These are phyloP conservation scores for Linhomoeus sp. DNA, from an alignment of 2,888 invertebrate genomes.

Conservation along the genomic window DNA sequence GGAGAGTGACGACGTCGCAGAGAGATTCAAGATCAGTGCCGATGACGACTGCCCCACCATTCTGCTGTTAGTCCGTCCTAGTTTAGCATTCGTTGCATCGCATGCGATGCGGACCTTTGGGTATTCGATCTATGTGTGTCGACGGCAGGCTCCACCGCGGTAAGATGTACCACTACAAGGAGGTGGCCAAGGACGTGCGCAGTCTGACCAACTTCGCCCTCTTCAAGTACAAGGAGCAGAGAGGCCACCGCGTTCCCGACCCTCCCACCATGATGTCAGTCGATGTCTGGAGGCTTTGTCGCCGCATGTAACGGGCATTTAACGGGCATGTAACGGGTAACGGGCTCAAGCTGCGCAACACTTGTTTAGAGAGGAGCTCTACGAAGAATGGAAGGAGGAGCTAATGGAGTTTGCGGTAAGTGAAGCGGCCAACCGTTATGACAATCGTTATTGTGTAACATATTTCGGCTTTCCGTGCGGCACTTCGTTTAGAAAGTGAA, in stretches of 20 bases:
- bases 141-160: constrained; percentile 25
- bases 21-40: constrained; percentile 23
- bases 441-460: no score
- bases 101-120: no score
- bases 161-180: constrained; percentile 26
- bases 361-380: constrained; percentile 17
- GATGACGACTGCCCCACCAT: constrained; percentile 25
- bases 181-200: constrained; percentile 22
- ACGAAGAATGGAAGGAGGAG: constrained; percentile 23
- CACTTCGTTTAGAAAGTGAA: no score
- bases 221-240: constrained; percentile 22
- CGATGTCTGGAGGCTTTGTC: not conserved
- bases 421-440: not conserved
- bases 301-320: no score
- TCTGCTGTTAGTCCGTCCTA: constrained; percentile 15
- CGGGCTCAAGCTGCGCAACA: not conserved
- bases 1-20: constrained; percentile 25
- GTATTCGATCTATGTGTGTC: no score
- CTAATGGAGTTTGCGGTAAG: constrained; percentile 17
- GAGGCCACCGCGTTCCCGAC: constrained; percentile 23
- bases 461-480: no score
- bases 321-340: no score
- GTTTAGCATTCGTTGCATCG: not conserved
- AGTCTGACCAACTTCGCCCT: constrained; percentile 23
- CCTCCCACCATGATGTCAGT: constrained; percentile 21